Evolutionary conservation across 2,797 vertebrate species (phyloP).

Genomic region (Tapera naevia): DNA sequence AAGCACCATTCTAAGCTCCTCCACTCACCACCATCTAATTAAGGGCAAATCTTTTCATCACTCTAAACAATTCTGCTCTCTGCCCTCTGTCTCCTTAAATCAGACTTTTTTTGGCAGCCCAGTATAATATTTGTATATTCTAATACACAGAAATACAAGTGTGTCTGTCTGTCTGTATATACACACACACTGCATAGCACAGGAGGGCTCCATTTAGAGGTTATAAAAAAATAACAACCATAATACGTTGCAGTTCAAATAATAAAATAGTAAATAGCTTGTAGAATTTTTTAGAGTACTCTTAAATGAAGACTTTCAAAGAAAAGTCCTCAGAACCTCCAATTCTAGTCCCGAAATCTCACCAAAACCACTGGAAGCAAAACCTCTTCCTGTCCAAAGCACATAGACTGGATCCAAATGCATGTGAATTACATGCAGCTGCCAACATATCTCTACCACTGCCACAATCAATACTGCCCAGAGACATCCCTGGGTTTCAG

Average conservation of each 20-base stretch:
- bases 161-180: not conserved
- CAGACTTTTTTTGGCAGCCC: not conserved
- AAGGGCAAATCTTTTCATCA: slow-evolving; percentile 12
- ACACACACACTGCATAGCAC: not conserved
- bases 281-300: not conserved
- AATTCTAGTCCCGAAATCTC: not conserved
- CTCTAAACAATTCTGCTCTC: not conserved
- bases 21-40: not conserved
- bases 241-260: not conserved
- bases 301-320: not conserved
- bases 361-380: not conserved
- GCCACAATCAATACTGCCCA: not conserved
- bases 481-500: not conserved
- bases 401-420: not conserved
- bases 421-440: not conserved
- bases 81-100: not conserved
- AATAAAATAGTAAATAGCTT: not conserved
- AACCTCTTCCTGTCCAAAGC: not conserved
- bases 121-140: slow-evolving; percentile 15
- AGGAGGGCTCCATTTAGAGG: not conserved
- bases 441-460: not conserved
- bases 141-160: not conserved
- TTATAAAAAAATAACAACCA: not conserved
- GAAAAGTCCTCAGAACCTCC: not conserved
- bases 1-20: not conserved